Evolutionary conservation across 2,888 invertebrate species (phyloP), one percentile per base, ranked within the genome.

Genomic region (Tubulanus polymorphus): DNA sequence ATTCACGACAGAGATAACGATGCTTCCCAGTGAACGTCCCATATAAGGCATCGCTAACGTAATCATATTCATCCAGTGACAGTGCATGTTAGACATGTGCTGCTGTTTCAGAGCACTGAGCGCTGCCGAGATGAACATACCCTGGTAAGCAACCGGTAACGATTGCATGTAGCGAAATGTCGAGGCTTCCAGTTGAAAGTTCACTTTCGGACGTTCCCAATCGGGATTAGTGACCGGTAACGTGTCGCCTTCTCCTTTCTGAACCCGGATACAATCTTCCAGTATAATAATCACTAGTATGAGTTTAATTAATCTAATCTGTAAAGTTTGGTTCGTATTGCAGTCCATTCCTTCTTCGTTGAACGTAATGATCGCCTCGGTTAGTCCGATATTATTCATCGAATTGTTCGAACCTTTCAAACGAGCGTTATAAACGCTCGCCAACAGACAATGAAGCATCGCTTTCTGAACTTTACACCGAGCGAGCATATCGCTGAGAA

Each of bases 381-480:
- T 88, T 65, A 89, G 85, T 6, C 86, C 86, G 63, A 81, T 51
- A 18, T 55, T 49, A 25, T 28, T 56, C 18, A 50, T 53, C 12
- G 60, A 54, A 5, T 51, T 30, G 18, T 49, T 51, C 5, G 59
- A 55, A 15, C 3, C 3, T 37, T 63, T 69, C 37, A 52, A 50
- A 27, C 70, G 64, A 12, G 60, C 54, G 55, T 83, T 84, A 68
- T 86, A 82, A 1, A 91, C 88, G 20, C 88, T 88, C 2, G 90
- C 88, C 50, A 90, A 83, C 23, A 91, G 81, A 72, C 89, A 89
- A 74, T 91, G 90, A 49, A 92, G 81, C 48, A 90, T 83, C 26
- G 89, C 87, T 74, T 91, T 91, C 77, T 92, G 91, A 48, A 92
- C 83, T 78, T 91, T 91, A 70, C 89, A 89, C 61, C 88, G 85